These are phyloP conservation scores for Ctenodactylus gundi DNA, from an alignment of 2,113 vertebrate genomes.

Conservation along the genomic window DNA sequence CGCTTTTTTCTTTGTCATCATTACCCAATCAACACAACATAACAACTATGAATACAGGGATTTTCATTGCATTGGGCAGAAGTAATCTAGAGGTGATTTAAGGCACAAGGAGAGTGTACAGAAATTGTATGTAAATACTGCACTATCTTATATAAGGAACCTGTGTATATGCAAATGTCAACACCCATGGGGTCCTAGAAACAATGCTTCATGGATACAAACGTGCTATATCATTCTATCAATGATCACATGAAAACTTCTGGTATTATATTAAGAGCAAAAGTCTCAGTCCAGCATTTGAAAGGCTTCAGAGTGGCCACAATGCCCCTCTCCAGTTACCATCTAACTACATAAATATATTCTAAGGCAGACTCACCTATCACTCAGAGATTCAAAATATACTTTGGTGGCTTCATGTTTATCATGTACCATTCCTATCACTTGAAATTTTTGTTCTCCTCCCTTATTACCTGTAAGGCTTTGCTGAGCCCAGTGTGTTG, in stretches of 20 bases:
- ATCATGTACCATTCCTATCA: neutral
- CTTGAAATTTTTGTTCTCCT: neutral
- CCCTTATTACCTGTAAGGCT: neutral
- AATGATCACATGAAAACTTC: neutral
- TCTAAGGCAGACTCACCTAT: neutral
- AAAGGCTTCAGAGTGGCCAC: neutral
- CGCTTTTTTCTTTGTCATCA: neutral
- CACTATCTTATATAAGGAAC: neutral
- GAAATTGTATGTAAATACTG: neutral
- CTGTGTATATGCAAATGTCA: neutral
- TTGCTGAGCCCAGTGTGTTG: neutral
- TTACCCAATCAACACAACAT: neutral
- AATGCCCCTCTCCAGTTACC: neutral
- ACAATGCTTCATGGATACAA: neutral
- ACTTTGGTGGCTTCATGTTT: neutral
- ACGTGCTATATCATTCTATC: neutral
- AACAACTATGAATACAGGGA: neutral
- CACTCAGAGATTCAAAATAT: neutral
- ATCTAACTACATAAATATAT: neutral
- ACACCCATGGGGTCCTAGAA: neutral
- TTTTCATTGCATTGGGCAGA: neutral
- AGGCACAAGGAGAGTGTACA: neutral
- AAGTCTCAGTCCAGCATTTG: neutral
- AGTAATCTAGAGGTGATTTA: neutral
- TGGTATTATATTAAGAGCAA: neutral